Conservation (phyloP, 2,113 vertebrate species). For the Paralichthys olivaceus region DNA sequence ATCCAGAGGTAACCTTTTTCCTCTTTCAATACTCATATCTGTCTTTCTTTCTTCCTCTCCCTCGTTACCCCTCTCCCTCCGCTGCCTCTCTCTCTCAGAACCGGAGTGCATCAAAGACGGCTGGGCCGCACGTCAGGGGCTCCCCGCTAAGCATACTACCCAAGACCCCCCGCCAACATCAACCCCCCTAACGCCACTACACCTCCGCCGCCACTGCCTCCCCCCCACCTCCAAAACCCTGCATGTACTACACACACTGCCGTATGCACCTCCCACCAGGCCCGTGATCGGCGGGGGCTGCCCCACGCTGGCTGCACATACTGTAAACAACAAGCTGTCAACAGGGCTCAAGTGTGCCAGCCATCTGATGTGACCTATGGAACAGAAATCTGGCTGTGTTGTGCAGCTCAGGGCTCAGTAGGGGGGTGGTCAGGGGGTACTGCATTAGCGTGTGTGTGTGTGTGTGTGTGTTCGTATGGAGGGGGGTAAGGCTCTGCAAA, state of each 20-base stretch:
- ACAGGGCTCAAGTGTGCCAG: conserved; percentile 89
- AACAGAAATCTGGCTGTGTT: conserved; percentile 72
- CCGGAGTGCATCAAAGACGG: conserved; percentile 83
- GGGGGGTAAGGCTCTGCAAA: conserved; percentile 32
- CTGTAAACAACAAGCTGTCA: conserved; percentile 88
- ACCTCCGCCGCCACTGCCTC: conserved; percentile 38
- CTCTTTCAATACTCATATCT: conserved; percentile 76
- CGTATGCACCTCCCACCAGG: conserved; percentile 64
- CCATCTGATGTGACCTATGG: conserved; percentile 86
- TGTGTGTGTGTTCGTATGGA: neutral
- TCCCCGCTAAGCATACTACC: conserved; percentile 74
- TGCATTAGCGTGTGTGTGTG: conserved; percentile 1
- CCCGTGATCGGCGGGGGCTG: conserved; percentile 61
- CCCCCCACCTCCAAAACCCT: conserved; percentile 24
- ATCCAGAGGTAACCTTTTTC: conserved; percentile 83
- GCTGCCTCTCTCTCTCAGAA: conserved; percentile 60
- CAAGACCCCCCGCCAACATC: conserved; percentile 73
- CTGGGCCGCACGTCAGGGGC: conserved; percentile 89
- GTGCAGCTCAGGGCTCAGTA: conserved; percentile 56
- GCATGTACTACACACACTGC: conserved; percentile 34
- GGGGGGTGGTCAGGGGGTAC: conserved; percentile 57
- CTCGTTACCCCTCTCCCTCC: conserved; percentile 13
- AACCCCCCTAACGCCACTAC: conserved; percentile 54
- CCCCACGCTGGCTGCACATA: conserved; percentile 88
- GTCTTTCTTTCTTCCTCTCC: conserved; percentile 25